Evolutionary conservation across 92 coral and sea anemone genomes (phyloP), one percentile per base, ranked within the genome.

Genomic region (Zoanthus sociatus): DNA sequence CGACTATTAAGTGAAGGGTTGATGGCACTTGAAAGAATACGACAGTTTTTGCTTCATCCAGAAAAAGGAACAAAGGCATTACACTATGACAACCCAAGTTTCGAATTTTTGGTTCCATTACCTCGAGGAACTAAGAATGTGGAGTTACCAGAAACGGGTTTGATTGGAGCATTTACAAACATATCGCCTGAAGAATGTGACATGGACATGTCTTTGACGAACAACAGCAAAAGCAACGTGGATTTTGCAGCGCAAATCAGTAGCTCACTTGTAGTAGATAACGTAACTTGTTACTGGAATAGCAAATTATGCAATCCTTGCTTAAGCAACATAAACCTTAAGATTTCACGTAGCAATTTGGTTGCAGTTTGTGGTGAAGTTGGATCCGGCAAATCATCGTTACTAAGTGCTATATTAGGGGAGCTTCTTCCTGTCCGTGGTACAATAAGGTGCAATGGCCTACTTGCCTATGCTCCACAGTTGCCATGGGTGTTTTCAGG

Each of bases 401-500:
- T 72, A 15, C n/a, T 72, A 31, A 72, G 77, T 33, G 77, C 77
- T 46, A 18, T 72, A 7, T 4, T 72, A 72, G 77, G 77, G 4
- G 48, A 72, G 3, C 77, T 72, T 72, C 77, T 26, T 31, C 77
- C 77, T 15, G 20, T 20, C 14, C 54, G 47, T 72, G 77, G 77
- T 31, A 72, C 32, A 72, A 72, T 72, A 33, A 8, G 20, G 5
- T 72, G 21, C 15, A 72, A 72, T 11, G 77, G 77, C 17, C 77
- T 53, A 15, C 46, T 72, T 46, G 37, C 77, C 33, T 72, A 37
- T 72, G 77, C 77, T 15, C 77, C 77, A 33, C 77, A 72, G 14
- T 5, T 37, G 16, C 77, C 77, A 32, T 72, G 77, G 77, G 51
- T 72, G 77, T 72, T 72, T 72, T 72, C 77, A 15, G 77, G 77